phyloP scores from a whole-genome alignment of 2,113 vertebrate genomes.

The Urocolius indicus region DNA sequence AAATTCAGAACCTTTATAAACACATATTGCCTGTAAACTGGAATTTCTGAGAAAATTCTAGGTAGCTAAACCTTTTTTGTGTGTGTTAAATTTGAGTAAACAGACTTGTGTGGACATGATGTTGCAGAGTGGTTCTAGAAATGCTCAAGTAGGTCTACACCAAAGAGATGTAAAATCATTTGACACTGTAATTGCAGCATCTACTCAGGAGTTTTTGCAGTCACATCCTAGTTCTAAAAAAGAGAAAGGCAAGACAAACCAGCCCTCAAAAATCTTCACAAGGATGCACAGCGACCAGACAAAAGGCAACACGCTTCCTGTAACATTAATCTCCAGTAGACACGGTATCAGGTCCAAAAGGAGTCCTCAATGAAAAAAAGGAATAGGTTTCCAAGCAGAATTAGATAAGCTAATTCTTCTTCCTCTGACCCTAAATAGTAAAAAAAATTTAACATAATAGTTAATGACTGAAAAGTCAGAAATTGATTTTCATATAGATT shows the following conservation, averaged over 20 bases:
- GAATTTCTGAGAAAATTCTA: background rate
- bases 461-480: background rate
- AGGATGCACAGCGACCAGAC: background rate
- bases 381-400: background rate
- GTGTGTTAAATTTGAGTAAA: background rate
- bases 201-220: background rate
- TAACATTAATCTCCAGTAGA: background rate
- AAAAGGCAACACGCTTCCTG: background rate
- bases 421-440: background rate
- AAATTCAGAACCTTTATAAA: background rate
- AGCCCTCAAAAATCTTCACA: background rate
- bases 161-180: background rate
- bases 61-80: background rate
- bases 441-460: background rate
- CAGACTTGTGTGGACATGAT: background rate
- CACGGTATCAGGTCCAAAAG: background rate
- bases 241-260: background rate
- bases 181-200: background rate
- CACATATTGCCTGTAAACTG: background rate
- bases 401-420: conserved; percentile 1
- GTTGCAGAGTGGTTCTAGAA: background rate
- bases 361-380: background rate
- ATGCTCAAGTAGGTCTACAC: background rate
- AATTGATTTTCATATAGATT: conserved; percentile 37
- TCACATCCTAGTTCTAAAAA: background rate